These are phyloP conservation scores for Macrotrachela quadricornifera DNA, from an alignment of 1,140 invertebrate species.

Conservation along the genomic window DNA sequence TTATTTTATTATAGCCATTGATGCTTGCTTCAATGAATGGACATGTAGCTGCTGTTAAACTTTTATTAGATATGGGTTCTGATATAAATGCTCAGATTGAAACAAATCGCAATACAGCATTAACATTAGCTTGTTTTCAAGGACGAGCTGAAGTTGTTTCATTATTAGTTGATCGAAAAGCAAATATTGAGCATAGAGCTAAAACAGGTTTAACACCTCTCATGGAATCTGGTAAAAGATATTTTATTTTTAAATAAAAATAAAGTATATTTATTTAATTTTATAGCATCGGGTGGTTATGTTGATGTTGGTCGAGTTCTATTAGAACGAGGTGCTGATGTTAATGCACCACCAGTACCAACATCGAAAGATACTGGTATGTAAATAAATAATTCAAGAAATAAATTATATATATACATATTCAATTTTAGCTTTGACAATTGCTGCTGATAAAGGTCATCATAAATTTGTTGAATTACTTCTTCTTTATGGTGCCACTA, in stretches of 20 bases:
- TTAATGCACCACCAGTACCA: conserved; percentile 90
- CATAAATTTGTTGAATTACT: conserved; percentile 76
- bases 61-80: conserved; percentile 85
- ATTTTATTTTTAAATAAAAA: too few relatives aligned
- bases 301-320: conserved; percentile 88
- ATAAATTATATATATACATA: too few relatives aligned
- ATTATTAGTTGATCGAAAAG: conserved; percentile 80
- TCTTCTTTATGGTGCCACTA: conserved; percentile 43
- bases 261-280: too few relatives aligned
- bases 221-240: conserved; percentile 99
- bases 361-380: conserved; percentile 92
- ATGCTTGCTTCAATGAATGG: conserved; percentile 99
- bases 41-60: conserved; percentile 86
- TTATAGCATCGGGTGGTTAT: conserved; percentile 92
- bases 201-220: conserved; percentile 93
- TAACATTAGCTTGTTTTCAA: conserved; percentile 97
- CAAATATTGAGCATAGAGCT: conserved; percentile 92
- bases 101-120: conserved; percentile 91
- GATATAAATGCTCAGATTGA: conserved; percentile 99
- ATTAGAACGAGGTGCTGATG: conserved; percentile 85
- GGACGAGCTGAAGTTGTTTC: conserved; percentile 92
- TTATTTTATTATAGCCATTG: conserved; percentile 85
- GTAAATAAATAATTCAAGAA: too few relatives aligned
- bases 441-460: conserved; percentile 96
- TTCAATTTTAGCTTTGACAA: conserved; percentile 87